Evolutionary conservation across 2,888 invertebrate genomes (phyloP).

Genomic region (Chrysolina haemoptera): DNA sequence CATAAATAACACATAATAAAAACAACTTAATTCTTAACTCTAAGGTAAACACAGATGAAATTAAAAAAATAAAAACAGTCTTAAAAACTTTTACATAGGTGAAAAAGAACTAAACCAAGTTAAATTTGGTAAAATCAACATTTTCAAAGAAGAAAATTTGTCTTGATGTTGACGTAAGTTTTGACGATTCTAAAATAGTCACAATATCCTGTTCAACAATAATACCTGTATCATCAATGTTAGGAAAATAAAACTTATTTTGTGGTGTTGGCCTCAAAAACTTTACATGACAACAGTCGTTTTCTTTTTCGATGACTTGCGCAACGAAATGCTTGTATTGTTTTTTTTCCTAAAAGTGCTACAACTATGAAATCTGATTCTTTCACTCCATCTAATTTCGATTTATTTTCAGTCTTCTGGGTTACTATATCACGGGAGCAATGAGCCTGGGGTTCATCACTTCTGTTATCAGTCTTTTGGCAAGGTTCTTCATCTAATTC

Average conservation of each 20-base stretch:
- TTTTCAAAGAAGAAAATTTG: no score
- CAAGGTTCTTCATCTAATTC: background rate
- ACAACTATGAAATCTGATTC: background rate
- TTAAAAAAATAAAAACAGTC: no score
- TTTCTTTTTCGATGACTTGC: background rate
- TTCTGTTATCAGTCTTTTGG: constrained; percentile 1
- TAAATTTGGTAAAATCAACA: no score
- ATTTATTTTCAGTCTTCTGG: background rate
- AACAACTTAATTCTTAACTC: no score
- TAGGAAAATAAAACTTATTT: constrained; percentile 2
- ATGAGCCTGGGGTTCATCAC: background rate
- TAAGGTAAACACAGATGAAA: no score
- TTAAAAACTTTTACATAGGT: no score
- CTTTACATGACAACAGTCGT: background rate
- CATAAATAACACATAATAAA: no score
- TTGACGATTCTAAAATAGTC: no score
- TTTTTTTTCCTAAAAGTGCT: constrained; percentile 5
- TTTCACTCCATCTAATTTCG: background rate
- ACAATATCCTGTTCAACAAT: no score
- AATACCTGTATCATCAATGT: background rate
- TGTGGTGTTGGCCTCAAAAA: background rate
- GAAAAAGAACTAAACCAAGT: no score
- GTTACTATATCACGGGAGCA: background rate
- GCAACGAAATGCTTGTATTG: background rate
- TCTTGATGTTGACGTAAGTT: no score